Percentiles rank a stretch among this genome's conserved stretches.
Conservation (phyloP, 2,113 vertebrate species). For the Miniopterus natalensis region DNA sequence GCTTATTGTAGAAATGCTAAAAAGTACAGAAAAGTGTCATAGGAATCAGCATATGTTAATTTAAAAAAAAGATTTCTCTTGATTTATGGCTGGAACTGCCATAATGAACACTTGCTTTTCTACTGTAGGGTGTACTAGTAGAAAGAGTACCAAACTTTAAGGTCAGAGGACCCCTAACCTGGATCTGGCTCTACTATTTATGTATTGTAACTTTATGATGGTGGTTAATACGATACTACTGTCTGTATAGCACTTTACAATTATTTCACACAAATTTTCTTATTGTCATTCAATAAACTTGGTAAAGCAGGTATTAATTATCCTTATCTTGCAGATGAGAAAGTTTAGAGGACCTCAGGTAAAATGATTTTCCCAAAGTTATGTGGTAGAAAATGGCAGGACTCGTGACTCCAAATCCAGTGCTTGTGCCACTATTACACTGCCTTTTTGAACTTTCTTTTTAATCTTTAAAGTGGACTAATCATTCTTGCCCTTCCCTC, state of each 20-base stretch:
- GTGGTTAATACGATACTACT: background rate
- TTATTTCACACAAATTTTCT: conserved; percentile 13
- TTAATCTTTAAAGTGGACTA: background rate
- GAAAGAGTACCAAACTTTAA: background rate
- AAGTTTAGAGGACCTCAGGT: background rate
- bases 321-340: background rate
- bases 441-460: background rate
- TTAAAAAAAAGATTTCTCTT: background rate
- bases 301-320: conserved; percentile 9
- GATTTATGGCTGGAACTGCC: background rate
- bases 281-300: background rate
- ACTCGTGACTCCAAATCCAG: background rate
- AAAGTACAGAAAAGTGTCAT: background rate
- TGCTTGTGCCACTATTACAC: background rate
- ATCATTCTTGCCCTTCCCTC: conserved; percentile 32
- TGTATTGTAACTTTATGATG: background rate
- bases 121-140: background rate
- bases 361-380: conserved; percentile 52
- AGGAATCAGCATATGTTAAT: background rate
- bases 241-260: background rate
- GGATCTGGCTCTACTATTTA: background rate
- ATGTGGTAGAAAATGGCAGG: conserved; percentile 9
- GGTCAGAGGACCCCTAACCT: background rate
- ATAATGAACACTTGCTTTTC: conserved; percentile 28
- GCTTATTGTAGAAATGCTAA: conserved; percentile 38